Evolutionary conservation across 2,888 invertebrate species (phyloP), one percentile per base, ranked within the genome.

Genomic region (Microctonus hyperodae): DNA sequence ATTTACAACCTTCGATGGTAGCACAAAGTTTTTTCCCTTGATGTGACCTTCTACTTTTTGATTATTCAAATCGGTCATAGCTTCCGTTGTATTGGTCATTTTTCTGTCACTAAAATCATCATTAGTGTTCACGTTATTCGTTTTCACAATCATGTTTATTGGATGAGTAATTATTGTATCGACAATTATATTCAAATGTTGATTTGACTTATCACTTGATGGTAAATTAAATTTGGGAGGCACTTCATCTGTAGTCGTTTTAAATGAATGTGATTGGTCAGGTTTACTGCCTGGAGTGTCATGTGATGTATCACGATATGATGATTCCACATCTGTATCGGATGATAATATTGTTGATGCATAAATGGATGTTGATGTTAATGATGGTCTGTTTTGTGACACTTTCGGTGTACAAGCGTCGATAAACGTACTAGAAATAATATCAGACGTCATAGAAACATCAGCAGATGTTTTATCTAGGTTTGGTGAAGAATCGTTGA

Each of bases 301-400:
- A n/a, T 37, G 28, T 5, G 25, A 22, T 20, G 35, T 28, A 2
- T 35, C 22, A 5, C 10, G 20, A 2, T 6, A 23, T n/a, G 67
- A 53, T 13, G 59, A 23, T 4, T 78, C 79, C 5, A 74, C 67
- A 59, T 77, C 81, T 20, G 74, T 78, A 51, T 75, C 70, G 0
- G 76, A 51, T 0, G 79, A 75, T 10, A 82, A 70, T 20, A 81
- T 67, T 0, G 76, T 70, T 0, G 76, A 64, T 0, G 76, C 72
- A 31, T 79, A 74, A 3, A 72, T 37, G 0, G 78, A 73, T 1
- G 67, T 9, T 1, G 69, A 68, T 0, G 70, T 44, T 11, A 50
- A 13, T 1, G 71, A 70, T 5, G 28, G 23, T 35, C 61, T 50
- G 10, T 10, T 9, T 3, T 40, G 57, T 9, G 58, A 51, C n/a